Conservation (phyloP, 1,140 invertebrate species). For the Trinorchestia longiramus region DNA sequence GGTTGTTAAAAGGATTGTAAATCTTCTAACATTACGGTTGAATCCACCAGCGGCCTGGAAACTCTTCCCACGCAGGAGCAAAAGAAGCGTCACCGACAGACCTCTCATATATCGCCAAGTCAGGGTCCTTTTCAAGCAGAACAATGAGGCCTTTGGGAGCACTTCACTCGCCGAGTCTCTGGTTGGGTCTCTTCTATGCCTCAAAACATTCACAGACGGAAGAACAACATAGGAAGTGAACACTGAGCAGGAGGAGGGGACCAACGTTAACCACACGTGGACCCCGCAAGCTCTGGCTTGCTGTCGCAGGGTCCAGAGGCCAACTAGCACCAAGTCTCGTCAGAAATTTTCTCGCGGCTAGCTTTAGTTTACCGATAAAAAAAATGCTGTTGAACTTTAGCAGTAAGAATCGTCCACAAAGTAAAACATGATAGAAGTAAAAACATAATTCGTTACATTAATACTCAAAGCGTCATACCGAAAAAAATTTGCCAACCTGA, state of each 20-base stretch:
- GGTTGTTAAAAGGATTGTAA: not conserved
- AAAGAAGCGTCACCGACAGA: not conserved
- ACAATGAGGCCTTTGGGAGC: not conserved
- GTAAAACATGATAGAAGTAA: too few relatives aligned
- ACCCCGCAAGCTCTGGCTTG: too few relatives aligned
- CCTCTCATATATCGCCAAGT: constrained; percentile 8
- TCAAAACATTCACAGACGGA: not conserved
- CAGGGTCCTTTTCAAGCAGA: not conserved
- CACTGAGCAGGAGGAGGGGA: too few relatives aligned
- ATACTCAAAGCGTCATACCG: too few relatives aligned
- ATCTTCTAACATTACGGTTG: not conserved
- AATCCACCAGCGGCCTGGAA: not conserved
- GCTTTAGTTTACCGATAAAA: too few relatives aligned
- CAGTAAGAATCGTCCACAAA: too few relatives aligned
- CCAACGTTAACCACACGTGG: not conserved
- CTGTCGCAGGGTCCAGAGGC: too few relatives aligned
- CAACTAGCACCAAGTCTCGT: too few relatives aligned
- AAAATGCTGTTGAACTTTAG: too few relatives aligned
- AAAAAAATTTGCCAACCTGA: too few relatives aligned
- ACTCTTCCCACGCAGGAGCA: not conserved
- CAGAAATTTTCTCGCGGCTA: too few relatives aligned
- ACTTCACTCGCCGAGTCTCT: not conserved
- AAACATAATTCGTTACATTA: too few relatives aligned
- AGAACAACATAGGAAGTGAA: constrained; percentile 22
- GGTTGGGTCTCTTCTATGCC: not conserved